phyloP scores from a whole-genome alignment of 92 coral and sea anemone species.

The Epizoanthus illoricatus region DNA sequence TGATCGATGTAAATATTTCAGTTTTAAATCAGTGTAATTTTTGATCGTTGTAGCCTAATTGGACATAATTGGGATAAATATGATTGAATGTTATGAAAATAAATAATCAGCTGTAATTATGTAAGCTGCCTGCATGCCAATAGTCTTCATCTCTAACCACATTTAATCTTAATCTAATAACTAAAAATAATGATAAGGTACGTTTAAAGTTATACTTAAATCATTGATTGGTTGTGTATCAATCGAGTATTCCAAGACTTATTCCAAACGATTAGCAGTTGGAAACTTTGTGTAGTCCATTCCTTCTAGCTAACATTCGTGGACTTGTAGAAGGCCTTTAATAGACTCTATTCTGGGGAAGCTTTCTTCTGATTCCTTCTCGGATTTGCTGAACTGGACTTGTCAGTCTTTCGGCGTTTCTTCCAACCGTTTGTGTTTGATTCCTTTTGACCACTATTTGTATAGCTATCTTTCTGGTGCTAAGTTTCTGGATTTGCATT shows the following conservation, averaged over 20 bases:
- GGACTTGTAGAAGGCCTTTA: constrained; percentile 8
- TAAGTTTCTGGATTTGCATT: not conserved
- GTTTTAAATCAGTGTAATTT: not conserved
- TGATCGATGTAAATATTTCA: not conserved
- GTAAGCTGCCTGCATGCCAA: too few relatives aligned
- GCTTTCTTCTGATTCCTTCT: constrained; percentile 8
- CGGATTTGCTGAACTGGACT: not conserved
- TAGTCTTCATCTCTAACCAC: too few relatives aligned
- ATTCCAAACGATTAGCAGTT: too few relatives aligned
- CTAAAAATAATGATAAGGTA: too few relatives aligned
- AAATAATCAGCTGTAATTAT: too few relatives aligned
- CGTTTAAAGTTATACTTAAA: too few relatives aligned
- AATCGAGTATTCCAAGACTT: too few relatives aligned
- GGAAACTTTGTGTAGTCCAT: too few relatives aligned
- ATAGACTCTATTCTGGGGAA: not conserved
- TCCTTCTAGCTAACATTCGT: constrained; percentile 1
- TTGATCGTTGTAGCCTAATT: not conserved
- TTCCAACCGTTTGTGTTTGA: not conserved
- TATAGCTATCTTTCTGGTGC: constrained; percentile 13
- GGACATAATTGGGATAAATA: not conserved
- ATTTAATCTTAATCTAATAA: too few relatives aligned
- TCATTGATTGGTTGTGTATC: too few relatives aligned
- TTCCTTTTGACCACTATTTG: constrained; percentile 4
- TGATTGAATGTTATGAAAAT: too few relatives aligned
- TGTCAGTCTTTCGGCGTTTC: constrained; percentile 3